These are phyloP conservation scores for Holotrichia oblita DNA, from an alignment of 1,140 invertebrate species.

Conservation along the genomic window DNA sequence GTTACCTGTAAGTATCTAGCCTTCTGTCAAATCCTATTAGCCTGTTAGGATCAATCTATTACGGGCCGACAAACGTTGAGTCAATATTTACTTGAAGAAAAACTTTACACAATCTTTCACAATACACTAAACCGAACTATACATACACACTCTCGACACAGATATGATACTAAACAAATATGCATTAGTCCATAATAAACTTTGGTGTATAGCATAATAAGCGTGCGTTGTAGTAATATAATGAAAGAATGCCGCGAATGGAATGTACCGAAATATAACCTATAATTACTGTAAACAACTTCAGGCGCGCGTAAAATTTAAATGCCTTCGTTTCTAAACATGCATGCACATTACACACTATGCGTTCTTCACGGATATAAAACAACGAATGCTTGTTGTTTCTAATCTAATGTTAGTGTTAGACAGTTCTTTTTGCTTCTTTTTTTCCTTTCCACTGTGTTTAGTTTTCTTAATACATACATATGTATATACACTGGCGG, in stretches of 20 bases:
- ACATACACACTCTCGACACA: slow-evolving; percentile 12
- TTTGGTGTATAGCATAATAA: neutral
- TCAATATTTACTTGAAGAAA: slow-evolving; percentile 24
- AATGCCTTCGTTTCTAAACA: neutral
- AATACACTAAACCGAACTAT: slow-evolving; percentile 13
- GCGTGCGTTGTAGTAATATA: neutral
- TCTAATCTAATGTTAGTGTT: slow-evolving; percentile 11
- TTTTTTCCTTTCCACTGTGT: neutral
- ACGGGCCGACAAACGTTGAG: neutral
- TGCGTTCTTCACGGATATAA: slow-evolving; percentile 10
- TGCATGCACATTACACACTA: neutral
- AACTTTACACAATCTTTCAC: slow-evolving; percentile 27
- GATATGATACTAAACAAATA: slow-evolving; percentile 7
- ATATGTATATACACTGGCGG: neutral
- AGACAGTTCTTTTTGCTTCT: neutral
- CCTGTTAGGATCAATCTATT: neutral
- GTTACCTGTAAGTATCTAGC: neutral
- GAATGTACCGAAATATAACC: slow-evolving; percentile 17
- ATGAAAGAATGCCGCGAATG: slow-evolving; percentile 22
- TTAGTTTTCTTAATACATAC: neutral
- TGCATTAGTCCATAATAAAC: slow-evolving; percentile 21
- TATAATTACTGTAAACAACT: slow-evolving; percentile 24
- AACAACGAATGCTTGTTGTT: slow-evolving; percentile 11
- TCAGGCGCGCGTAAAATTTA: slow-evolving; percentile 7
- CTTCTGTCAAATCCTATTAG: slow-evolving; percentile 20